Percentiles rank a stretch among this genome's conserved stretches.
Conservation (phyloP, 2,113 vertebrate species). For the Chlorodrepanis virens region DNA sequence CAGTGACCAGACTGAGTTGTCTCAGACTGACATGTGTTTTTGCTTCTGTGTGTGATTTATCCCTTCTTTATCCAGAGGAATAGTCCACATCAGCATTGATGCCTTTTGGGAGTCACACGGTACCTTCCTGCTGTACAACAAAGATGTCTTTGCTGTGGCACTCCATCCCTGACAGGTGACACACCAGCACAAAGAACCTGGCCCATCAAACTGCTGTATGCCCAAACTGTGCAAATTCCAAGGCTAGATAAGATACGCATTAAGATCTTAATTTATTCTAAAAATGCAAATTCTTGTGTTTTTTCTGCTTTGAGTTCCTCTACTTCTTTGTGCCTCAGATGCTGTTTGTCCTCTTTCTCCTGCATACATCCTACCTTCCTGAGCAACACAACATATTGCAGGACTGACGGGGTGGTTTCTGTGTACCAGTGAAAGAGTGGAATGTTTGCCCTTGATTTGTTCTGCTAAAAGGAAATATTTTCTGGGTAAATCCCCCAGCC, state of each 20-base stretch:
- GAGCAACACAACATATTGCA: neutral
- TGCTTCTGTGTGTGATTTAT: neutral
- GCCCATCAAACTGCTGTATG: neutral
- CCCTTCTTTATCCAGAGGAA: neutral
- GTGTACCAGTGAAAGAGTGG: neutral
- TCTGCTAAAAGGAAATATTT: neutral
- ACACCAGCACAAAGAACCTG: neutral
- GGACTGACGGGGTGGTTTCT: neutral
- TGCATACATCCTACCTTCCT: neutral
- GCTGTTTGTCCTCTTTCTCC: neutral
- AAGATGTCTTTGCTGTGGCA: neutral
- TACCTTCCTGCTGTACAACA: neutral
- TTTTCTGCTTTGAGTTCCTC: neutral
- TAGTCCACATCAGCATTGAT: fast-evolving
- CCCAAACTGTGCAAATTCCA: neutral
- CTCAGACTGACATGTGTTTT: neutral
- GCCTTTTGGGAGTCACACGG: neutral
- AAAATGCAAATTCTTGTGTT: neutral
- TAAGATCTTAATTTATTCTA: neutral
- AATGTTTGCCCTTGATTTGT: neutral
- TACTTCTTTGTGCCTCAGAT: neutral
- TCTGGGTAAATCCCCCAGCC: neutral
- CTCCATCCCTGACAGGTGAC: neutral
- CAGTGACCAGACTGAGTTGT: neutral
- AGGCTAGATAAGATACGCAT: neutral